Evolutionary conservation across 2,113 vertebrate genomes (phyloP).

Genomic region (Pteruthius melanotis): DNA sequence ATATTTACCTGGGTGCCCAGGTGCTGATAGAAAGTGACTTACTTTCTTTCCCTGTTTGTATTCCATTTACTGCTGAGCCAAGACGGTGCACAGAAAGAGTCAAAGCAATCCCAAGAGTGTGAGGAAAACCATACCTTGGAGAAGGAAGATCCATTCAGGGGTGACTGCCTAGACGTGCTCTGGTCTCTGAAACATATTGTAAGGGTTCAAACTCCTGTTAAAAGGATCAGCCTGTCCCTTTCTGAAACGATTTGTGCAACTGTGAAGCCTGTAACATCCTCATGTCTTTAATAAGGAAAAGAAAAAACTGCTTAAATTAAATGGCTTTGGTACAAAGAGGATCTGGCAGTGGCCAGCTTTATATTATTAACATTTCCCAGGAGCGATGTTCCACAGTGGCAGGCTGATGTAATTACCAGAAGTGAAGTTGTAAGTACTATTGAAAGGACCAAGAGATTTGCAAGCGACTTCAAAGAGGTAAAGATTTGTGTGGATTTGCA

Average conservation of each 20-base stretch:
- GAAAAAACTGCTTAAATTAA: conserved; percentile 25
- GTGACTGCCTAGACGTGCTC: not conserved
- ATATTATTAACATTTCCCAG: conserved; percentile 43
- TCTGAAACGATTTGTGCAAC: not conserved
- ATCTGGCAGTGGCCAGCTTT: conserved; percentile 32
- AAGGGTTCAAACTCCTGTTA: not conserved
- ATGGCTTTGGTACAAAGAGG: conserved; percentile 14
- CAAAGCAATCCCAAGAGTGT: not conserved
- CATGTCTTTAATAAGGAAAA: not conserved
- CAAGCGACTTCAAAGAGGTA: conserved; percentile 24
- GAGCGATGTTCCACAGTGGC: conserved; percentile 34
- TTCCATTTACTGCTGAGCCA: not conserved
- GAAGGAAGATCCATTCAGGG: not conserved
- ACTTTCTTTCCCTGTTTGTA: not conserved
- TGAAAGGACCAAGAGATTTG: conserved; percentile 54
- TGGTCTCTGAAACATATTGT: not conserved
- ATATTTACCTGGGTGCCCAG: not conserved
- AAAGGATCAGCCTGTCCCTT: not conserved
- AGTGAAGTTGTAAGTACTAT: conserved; percentile 54
- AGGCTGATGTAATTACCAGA: conserved; percentile 60
- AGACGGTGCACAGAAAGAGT: not conserved
- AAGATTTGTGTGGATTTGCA: conserved; percentile 64
- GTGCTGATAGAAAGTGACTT: not conserved
- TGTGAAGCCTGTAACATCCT: not conserved
- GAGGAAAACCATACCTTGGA: not conserved